Percentiles rank a stretch among this genome's conserved stretches.
Conservation (phyloP, 2,797 vertebrate genomes). For the Natrix natrix region DNA sequence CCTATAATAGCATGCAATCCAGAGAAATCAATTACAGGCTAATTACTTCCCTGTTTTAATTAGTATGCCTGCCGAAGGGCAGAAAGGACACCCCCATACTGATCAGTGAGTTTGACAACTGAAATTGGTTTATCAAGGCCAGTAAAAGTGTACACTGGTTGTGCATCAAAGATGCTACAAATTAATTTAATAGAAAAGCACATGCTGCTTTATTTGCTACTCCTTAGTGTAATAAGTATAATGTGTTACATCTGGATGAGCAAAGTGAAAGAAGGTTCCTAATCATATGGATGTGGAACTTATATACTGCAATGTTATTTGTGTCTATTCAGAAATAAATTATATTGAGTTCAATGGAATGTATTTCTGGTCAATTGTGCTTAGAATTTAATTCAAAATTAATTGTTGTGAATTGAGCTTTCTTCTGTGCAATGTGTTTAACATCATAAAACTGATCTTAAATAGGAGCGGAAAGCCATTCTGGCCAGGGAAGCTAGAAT, state of each 20-base stretch:
- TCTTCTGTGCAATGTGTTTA: background rate
- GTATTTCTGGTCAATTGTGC: background rate
- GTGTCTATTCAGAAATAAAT: background rate
- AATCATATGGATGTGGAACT: background rate
- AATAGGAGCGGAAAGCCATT: background rate
- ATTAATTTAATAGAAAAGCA: background rate
- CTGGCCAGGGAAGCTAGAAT: background rate
- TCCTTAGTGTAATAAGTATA: rapidly evolving
- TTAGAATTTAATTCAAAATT: background rate
- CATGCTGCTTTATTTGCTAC: rapidly evolving
- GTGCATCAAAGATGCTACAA: background rate
- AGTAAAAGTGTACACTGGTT: background rate
- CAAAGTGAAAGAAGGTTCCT: background rate
- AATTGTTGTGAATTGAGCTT: background rate
- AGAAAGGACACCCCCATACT: conserved; percentile 43
- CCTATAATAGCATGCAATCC: conserved; percentile 59
- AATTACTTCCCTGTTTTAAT: conserved; percentile 82
- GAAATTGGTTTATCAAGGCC: conserved; percentile 39
- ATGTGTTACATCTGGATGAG: rapidly evolving
- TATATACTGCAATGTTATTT: background rate
- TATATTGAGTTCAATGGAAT: background rate
- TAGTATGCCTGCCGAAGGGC: conserved; percentile 63
- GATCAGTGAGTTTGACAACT: conserved; percentile 34
- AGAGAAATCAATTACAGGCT: conserved; percentile 77
- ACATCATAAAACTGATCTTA: background rate